Base-by-base conservation (phyloP, 2,888 invertebrate genomes). In the Campoletis raptor region DNA sequence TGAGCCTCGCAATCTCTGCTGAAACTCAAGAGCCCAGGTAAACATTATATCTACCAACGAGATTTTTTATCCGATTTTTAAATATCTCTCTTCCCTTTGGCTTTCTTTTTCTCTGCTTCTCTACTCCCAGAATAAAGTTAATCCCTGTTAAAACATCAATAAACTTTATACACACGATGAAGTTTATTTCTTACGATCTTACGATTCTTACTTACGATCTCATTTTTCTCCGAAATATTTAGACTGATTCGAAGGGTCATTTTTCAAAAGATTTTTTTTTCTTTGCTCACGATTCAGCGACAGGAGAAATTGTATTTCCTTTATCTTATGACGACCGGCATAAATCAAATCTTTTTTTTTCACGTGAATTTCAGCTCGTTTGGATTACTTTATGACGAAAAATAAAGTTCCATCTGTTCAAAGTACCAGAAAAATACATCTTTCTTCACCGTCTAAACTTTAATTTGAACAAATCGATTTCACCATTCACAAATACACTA, bases 31-130 rank as follows among this genome's bases (percentile, higher is more conserved):
- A 66, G 77, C 78, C 61, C 78, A 66, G 24, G 69, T 64, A 79
- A 82, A 83, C 74, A 85, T 80, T 76, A 67, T 69, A 67, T 81
- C 57, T 36, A 37, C 73, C 57, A 48, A 73, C 78, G 72, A 78
- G 74, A 30, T 30, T 74, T 85, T 85, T 64, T 45, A n/a, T 61
- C 42, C 18, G 10, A 40, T 21, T 64, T 67, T 73, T 64, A 4
- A 48, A 69, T 24, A 48, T 57, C 57, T 54, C 24, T 21, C 76
- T 64, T 61, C 6, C 45, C 54, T 18, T 61, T 37, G 36, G 42
- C 48, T 12, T 30, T 45, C 42, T 30, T 24, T 42, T 8, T 21
- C 42, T 30, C 18, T 21, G 54, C 7, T 21, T 6, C 21, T 54
- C 21, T 0, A 72, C 48, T 67, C 37, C 30, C 30, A 85, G 64